These are phyloP conservation scores for Pseudorhiza aurosa DNA, from an alignment of 30 jellyfish, hydroid and myxozoan species.

Conservation along the genomic window DNA sequence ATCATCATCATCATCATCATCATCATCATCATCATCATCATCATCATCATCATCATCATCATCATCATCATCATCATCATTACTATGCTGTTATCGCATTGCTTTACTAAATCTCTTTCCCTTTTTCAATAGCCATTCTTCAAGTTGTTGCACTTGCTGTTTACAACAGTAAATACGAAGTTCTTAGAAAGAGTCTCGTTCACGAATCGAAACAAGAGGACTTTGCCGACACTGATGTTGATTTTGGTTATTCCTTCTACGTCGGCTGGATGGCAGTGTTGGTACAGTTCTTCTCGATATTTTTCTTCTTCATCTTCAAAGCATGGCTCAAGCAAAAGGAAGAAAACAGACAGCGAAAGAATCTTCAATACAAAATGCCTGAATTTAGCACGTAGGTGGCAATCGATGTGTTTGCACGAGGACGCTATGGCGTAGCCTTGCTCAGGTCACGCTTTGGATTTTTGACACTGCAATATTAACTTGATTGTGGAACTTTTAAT, in stretches of 20 bases:
- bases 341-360: background rate
- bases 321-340: conserved; percentile 40
- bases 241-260: conserved; percentile 57
- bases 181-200: conserved; percentile 13
- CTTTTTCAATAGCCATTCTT: conserved; percentile 26
- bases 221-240: conserved; percentile 42
- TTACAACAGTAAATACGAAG: conserved; percentile 53
- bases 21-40: too few relatives aligned
- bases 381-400: too few relatives aligned
- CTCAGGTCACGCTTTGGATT: too few relatives aligned
- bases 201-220: background rate
- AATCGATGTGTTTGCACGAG: too few relatives aligned
- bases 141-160: conserved; percentile 47
- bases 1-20: too few relatives aligned
- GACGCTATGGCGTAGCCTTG: too few relatives aligned
- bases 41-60: too few relatives aligned
- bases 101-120: background rate
- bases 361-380: background rate
- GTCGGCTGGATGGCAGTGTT: conserved; percentile 66
- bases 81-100: background rate
- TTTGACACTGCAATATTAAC: too few relatives aligned
- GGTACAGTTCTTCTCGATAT: conserved; percentile 34
- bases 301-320: conserved; percentile 60
- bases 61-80: background rate
- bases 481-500: too few relatives aligned